Percentiles rank a stretch among this genome's conserved stretches.
phyloP scores from a whole-genome alignment of 1,140 invertebrate genomes.

The Ips typographus region DNA sequence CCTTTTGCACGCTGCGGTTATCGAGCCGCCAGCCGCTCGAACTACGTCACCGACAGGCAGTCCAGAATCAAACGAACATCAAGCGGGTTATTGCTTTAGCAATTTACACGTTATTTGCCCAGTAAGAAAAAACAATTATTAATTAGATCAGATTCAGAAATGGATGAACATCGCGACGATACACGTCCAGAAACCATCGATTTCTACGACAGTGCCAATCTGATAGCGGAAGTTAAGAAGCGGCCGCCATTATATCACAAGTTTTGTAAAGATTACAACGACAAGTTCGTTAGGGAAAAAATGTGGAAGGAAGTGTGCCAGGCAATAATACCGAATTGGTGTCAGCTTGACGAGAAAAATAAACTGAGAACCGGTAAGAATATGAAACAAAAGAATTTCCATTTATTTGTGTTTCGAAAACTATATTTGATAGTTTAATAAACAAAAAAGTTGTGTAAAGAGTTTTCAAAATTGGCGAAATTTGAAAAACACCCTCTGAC shows the following conservation, averaged over 20 bases:
- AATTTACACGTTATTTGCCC: background rate
- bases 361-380: conserved; percentile 2
- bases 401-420: too few relatives aligned
- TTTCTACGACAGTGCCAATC: background rate
- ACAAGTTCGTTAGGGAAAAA: background rate
- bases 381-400: too few relatives aligned
- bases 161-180: background rate
- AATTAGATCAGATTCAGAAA: background rate
- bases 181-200: background rate
- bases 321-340: conserved; percentile 7
- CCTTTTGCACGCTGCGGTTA: conserved; percentile 4
- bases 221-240: conserved; percentile 11
- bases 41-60: background rate
- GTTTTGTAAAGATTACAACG: conserved; percentile 1
- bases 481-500: background rate
- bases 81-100: background rate
- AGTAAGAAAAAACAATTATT: background rate
- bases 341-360: background rate
- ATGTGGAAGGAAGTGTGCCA: conserved; percentile 9
- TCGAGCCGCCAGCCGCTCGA: conserved; percentile 1
- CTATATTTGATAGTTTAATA: too few relatives aligned
- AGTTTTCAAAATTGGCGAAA: background rate
- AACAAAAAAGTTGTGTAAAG: too few relatives aligned
- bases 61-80: background rate
- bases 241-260: conserved; percentile 8